Conservation (phyloP, 2,113 vertebrate species). For the Dendrocopos noguchii region DNA sequence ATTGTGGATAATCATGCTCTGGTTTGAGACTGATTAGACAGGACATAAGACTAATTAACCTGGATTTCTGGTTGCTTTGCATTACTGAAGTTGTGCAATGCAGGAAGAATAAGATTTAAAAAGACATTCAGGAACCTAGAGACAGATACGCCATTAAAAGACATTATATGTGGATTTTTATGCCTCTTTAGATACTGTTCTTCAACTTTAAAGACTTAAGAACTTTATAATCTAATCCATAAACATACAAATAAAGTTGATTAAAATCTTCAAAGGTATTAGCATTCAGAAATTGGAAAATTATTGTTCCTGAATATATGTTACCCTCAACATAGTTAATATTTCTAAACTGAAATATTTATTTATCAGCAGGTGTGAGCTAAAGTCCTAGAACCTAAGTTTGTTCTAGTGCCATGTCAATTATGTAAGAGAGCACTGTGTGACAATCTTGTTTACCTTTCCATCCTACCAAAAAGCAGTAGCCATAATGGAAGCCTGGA, state of each 20-base stretch:
- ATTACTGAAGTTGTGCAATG: not conserved
- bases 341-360: not conserved
- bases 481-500: not conserved
- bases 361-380: not conserved
- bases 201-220: not conserved
- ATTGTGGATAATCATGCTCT: not conserved
- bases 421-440: not conserved
- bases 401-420: not conserved
- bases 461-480: not conserved
- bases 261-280: not conserved
- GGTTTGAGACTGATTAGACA: constrained; percentile 30
- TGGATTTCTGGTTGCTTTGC: constrained; percentile 19
- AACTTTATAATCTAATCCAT: not conserved
- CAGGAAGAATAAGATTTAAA: not conserved
- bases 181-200: not conserved
- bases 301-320: not conserved
- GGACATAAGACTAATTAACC: constrained; percentile 46
- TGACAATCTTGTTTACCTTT: not conserved
- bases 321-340: not conserved
- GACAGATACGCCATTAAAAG: not conserved
- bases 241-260: not conserved
- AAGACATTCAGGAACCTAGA: not conserved
- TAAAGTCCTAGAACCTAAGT: not conserved
- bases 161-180: not conserved
- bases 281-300: not conserved